These are phyloP conservation scores for Drosophila mauritiana DNA, from an alignment of 1,140 invertebrate genomes.

Conservation along the genomic window DNA sequence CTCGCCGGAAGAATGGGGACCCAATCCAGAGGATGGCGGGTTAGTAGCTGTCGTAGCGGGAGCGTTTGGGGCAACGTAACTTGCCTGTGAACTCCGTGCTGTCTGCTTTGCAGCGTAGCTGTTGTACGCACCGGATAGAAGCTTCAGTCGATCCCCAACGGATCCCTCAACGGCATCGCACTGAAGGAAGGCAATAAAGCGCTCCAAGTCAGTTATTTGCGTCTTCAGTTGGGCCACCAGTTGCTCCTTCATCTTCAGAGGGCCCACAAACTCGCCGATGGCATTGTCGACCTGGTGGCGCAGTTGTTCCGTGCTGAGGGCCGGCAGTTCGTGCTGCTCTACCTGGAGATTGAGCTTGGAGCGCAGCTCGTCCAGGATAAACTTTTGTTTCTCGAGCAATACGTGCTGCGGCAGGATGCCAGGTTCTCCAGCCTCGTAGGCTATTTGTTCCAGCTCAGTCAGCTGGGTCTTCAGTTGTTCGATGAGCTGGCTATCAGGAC, in stretches of 20 bases:
- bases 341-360: slow-evolving; percentile 88
- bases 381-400: slow-evolving; percentile 93
- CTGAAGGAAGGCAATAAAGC: slow-evolving; percentile 98
- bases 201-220: slow-evolving; percentile 98
- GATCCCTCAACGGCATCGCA: slow-evolving; percentile 86
- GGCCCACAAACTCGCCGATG: slow-evolving; percentile 94
- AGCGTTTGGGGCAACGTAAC: neutral
- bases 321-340: slow-evolving; percentile 74
- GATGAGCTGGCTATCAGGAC: slow-evolving; percentile 93
- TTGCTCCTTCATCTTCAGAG: slow-evolving; percentile 98
- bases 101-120: slow-evolving; percentile 83
- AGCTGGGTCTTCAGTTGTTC: slow-evolving; percentile 95
- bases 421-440: slow-evolving; percentile 94
- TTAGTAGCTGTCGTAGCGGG: slow-evolving; percentile 5
- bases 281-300: slow-evolving; percentile 88
- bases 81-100: slow-evolving; percentile 36
- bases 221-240: slow-evolving; percentile 97
- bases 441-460: slow-evolving; percentile 97
- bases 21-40: neutral
- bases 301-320: slow-evolving; percentile 87
- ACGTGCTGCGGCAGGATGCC: slow-evolving; percentile 91
- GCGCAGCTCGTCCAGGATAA: slow-evolving; percentile 93
- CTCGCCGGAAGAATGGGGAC: slow-evolving; percentile 27
- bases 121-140: slow-evolving; percentile 72
- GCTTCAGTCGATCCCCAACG: slow-evolving; percentile 57